Conservation (phyloP, 2,113 vertebrate species). For the Elephas maximus region DNA sequence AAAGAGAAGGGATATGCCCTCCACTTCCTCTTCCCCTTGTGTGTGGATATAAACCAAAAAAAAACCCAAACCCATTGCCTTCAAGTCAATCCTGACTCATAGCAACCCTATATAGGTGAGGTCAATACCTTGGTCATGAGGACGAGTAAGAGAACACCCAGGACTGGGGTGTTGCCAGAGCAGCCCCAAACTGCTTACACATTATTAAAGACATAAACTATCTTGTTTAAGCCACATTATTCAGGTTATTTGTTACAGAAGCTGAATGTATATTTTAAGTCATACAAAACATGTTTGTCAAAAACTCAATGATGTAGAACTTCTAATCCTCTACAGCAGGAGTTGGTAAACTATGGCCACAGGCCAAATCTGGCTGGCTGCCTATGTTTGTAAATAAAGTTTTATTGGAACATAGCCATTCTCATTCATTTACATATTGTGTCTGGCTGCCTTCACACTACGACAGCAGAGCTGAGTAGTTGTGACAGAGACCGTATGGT, state of each 20-base stretch:
- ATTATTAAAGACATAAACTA: not conserved
- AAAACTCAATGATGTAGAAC: not conserved
- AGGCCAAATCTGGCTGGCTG: slow-evolving; percentile 23
- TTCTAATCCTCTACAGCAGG: not conserved
- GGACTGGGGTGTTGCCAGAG: not conserved
- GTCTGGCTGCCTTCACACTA: slow-evolving; percentile 14
- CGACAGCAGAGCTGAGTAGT: not conserved
- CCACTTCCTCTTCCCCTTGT: not conserved
- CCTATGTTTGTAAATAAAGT: slow-evolving; percentile 49
- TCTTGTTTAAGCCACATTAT: not conserved
- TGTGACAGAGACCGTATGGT: slow-evolving; percentile 21
- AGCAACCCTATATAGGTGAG: not conserved
- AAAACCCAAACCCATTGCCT: too few species aligned
- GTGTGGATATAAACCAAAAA: too few species aligned
- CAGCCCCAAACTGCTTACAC: not conserved
- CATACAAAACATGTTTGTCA: not conserved
- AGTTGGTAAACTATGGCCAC: not conserved
- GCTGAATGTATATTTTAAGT: not conserved
- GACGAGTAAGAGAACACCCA: not conserved
- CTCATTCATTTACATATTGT: slow-evolving; percentile 2
- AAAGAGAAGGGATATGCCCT: not conserved
- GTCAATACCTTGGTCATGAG: not conserved
- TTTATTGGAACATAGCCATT: slow-evolving; percentile 13
- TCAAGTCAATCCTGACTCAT: too few species aligned
- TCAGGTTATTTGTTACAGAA: not conserved